Base-by-base conservation (phyloP, 2,888 invertebrate genomes). In the Phlogophora meticulosa region DNA sequence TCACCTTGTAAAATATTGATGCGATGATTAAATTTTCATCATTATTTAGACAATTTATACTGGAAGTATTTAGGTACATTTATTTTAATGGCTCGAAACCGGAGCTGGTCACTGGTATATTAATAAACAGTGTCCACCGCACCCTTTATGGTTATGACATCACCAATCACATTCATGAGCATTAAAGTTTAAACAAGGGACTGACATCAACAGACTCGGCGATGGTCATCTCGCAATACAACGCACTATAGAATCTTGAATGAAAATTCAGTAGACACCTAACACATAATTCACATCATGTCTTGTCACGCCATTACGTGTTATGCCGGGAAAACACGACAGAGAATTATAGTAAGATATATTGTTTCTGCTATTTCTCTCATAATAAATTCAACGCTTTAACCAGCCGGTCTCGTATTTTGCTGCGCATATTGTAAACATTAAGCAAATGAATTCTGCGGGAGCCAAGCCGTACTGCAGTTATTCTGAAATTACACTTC, bases 401-500 rank as follows among this genome's bases (percentile, higher is more conserved):
- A 57, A 24, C 34, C 15, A 32, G 17, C 40, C 55, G 2, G 13
- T 43, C 38, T 56, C 46, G 46, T 61, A 77, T 65, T 52, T 65
- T 36, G 51, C 59, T 53, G n/a, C 13, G 38, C 46, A 57, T 55
- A 42, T 34, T 42, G 32, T 52, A 52, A 76, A 46, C 46, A 66
- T 56, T 53, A 51, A 48, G 22, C 61, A 36, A 72, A 77, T 75
- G 58, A 72, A 78, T 66, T 73, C 58, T 34, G 36, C 58, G 45
- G 55, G 66, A 62, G 57, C 53, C 22, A 10, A 40, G 9, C 40
- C 13, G 45, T 42, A 53, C 15, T 55, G n/a, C 68, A 62, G 55
- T 63, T 59, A 65, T 59, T 70, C 56, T 62, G 40, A 46, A 49
- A 43, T 57, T 61, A 67, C 51, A 24, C 24, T 80, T 65, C 78